Base-by-base conservation (phyloP, 2,888 invertebrate species). In the Sphecodes monilicornis region DNA sequence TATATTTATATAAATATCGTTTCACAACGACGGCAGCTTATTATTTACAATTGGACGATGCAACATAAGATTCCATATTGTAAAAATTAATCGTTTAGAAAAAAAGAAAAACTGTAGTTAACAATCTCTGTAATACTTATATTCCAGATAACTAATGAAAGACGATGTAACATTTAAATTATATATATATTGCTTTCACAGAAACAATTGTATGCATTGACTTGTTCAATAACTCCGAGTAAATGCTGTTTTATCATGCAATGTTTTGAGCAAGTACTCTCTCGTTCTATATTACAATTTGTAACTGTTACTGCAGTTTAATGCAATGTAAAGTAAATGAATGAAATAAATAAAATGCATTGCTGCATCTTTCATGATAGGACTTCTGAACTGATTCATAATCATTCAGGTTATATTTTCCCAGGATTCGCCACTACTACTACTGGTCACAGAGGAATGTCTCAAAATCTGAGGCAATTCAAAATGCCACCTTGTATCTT, bases 401-500 rank as follows among this genome's bases (percentile, higher is more conserved):
- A 46, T 50, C 71, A 80, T 10, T 89, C 64, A 90, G 80, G 81
- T 88, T 50, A 82, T 79, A 13, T 76, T 88, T 79, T 92, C 90
- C 78, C 84, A 89, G n/a, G 90, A 91, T 77, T 91, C 90, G 26
- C 87, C 87, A 85, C 90, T 92, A 85, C 90, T 93, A 78, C 87
- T 92, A 76, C 81, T 92, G 86, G 91, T 92, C 32, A 91, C 89
- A 41, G 94, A 94, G 74, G 93, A 93, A 92, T 94, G 91, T 84
- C 92, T 92, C 66, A 87, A 91, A 29, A 93, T 75, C 57, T 91
- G 92, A 3, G 96, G 96, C 69, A 96, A 92, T 13, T 95, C 95
- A 92, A 96, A 96, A 92, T 96, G 96, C 94, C 95, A 96, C 16
- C 93, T 93, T 1, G 94, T 87, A 84, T 88, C 90, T 81, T 91